A percentile compares a stretch with the other conserved stretches of the same genome.
These are phyloP conservation scores for Trypoxylon attenuatum DNA, from an alignment of 2,888 invertebrate genomes.

Conservation along the genomic window DNA sequence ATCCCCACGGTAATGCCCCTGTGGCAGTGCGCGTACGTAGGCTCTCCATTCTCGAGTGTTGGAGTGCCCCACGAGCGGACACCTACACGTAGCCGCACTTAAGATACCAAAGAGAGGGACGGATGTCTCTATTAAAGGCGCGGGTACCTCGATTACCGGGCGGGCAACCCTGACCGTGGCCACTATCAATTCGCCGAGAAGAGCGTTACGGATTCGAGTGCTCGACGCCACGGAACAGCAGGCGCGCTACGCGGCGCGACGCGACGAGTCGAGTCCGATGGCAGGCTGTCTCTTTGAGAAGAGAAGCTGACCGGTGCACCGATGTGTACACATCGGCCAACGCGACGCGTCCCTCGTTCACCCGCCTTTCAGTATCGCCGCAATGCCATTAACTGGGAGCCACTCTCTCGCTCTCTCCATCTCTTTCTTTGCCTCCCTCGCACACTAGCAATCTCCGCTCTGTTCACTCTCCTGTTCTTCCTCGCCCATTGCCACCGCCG, in stretches of 20 bases:
- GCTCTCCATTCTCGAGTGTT: too few relatives aligned
- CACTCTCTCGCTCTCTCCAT: slow-evolving; percentile 29
- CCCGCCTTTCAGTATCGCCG: slow-evolving; percentile 49
- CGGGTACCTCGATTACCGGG: neutral
- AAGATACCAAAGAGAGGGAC: neutral
- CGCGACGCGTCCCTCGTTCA: too few relatives aligned
- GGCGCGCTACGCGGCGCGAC: too few relatives aligned
- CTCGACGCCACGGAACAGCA: neutral
- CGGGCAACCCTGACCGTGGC: slow-evolving; percentile 28
- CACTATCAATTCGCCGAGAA: slow-evolving; percentile 17
- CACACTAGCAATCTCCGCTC: neutral
- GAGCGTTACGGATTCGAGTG: slow-evolving; percentile 4
- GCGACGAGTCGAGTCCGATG: neutral
- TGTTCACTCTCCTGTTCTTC: neutral
- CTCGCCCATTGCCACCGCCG: too few relatives aligned
- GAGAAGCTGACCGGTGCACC: slow-evolving; percentile 19
- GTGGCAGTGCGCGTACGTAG: too few relatives aligned
- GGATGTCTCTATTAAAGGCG: slow-evolving; percentile 1
- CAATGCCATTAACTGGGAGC: slow-evolving; percentile 52
- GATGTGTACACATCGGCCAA: slow-evolving; percentile 24
- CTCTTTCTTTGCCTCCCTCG: slow-evolving; percentile 14
- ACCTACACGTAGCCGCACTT: neutral
- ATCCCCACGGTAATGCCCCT: too few relatives aligned
- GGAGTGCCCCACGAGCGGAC: too few relatives aligned
- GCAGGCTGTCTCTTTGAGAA: slow-evolving; percentile 20